These are phyloP conservation scores for Platygyra sinensis DNA, from an alignment of 64 coral and sea anemone species.

Conservation along the genomic window DNA sequence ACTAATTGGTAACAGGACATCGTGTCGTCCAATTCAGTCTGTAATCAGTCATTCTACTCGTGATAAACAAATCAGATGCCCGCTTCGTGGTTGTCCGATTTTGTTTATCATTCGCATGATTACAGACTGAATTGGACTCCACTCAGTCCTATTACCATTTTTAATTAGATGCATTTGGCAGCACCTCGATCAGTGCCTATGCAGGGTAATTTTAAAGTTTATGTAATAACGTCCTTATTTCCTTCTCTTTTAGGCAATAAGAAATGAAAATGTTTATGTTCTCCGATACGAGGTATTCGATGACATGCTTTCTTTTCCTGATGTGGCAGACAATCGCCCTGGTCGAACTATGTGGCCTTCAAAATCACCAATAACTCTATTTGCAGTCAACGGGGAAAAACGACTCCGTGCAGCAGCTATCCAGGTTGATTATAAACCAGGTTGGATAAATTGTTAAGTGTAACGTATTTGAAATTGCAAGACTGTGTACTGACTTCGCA, in stretches of 20 bases:
- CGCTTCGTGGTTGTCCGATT: too few species aligned
- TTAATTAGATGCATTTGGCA: too few species aligned
- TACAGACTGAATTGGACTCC: too few species aligned
- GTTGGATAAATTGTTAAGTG: constrained; percentile 5
- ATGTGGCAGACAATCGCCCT: constrained; percentile 38
- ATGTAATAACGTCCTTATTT: not conserved
- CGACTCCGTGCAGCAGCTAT: constrained; percentile 65
- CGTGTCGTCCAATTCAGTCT: too few species aligned
- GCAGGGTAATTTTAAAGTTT: too few species aligned
- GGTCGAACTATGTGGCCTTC: constrained; percentile 55
- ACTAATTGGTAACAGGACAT: too few species aligned
- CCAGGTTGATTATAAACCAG: constrained; percentile 82
- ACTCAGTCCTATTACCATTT: too few species aligned
- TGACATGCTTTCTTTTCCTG: constrained; percentile 43
- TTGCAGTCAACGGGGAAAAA: constrained; percentile 21
- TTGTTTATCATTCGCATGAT: too few species aligned
- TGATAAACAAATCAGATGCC: too few species aligned
- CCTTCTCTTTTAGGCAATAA: constrained; percentile 40
- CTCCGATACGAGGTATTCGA: constrained; percentile 65
- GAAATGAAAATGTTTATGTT: constrained; percentile 39
- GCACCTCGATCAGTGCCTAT: too few species aligned
- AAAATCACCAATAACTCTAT: constrained; percentile 71
- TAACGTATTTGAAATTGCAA: not conserved
- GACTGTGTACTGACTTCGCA: not conserved
- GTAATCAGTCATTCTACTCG: too few species aligned